These are phyloP conservation scores for Lucinisca nassula DNA, from an alignment of 2,888 invertebrate species.

Conservation along the genomic window DNA sequence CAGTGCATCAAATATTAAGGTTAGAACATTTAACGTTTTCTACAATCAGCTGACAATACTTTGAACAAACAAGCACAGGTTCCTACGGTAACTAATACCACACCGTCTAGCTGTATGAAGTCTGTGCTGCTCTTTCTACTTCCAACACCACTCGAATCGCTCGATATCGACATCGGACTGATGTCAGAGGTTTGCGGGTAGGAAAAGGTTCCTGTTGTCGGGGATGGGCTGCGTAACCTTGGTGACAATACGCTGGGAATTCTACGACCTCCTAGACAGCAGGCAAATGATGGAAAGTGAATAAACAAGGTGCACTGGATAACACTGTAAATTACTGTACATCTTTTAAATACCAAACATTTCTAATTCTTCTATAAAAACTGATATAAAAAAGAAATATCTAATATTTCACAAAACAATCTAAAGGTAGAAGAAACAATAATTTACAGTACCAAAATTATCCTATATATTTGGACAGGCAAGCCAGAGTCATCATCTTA, in stretches of 20 bases:
- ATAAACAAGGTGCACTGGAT: neutral
- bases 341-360: too few relatives aligned
- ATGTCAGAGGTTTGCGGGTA: conserved; percentile 77
- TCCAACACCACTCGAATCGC: conserved; percentile 97
- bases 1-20: too few relatives aligned
- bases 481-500: too few relatives aligned
- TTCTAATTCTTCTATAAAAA: too few relatives aligned
- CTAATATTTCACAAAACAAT: too few relatives aligned
- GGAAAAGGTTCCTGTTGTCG: conserved; percentile 74
- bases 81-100: conserved; percentile 49
- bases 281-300: neutral
- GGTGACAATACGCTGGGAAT: conserved; percentile 80
- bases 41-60: too few relatives aligned
- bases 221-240: conserved; percentile 81
- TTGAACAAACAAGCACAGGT: too few relatives aligned
- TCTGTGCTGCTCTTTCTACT: conserved; percentile 96
- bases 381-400: too few relatives aligned
- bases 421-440: too few relatives aligned
- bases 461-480: too few relatives aligned
- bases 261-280: conserved; percentile 72
- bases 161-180: conserved; percentile 82
- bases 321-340: neutral
- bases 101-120: conserved; percentile 86
- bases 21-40: too few relatives aligned
- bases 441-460: too few relatives aligned